Percentiles rank a stretch among this genome's conserved stretches.
phyloP scores from a whole-genome alignment of 2,797 vertebrate species.

The Gouania willdenowi region DNA sequence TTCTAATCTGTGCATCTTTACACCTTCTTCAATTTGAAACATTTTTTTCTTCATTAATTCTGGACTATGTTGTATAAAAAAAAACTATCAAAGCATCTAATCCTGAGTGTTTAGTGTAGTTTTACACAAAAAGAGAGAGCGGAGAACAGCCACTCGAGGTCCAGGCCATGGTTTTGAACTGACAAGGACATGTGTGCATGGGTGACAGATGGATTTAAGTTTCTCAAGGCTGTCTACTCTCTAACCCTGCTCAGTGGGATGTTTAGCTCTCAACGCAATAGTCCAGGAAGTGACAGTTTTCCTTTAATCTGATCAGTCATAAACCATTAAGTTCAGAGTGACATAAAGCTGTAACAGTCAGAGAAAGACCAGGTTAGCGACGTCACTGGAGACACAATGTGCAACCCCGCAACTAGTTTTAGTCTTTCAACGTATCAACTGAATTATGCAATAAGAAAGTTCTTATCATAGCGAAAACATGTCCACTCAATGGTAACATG shows the following conservation, averaged over 20 bases:
- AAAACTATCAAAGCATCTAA: no score
- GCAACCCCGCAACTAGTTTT: no score
- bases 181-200: slow-evolving; percentile 42
- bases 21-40: neutral
- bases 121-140: slow-evolving; percentile 5
- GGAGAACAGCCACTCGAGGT: slow-evolving; percentile 2
- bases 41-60: no score
- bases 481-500: no score
- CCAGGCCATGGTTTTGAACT: slow-evolving; percentile 20
- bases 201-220: slow-evolving; percentile 52
- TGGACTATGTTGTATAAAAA: neutral
- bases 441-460: no score
- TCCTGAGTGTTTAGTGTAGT: slow-evolving; percentile 3
- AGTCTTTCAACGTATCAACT: no score
- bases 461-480: no score
- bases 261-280: slow-evolving; percentile 42
- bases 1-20: slow-evolving; percentile 29
- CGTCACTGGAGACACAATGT: no score
- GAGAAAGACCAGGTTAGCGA: no score
- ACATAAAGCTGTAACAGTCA: no score
- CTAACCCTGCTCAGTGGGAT: slow-evolving; percentile 63
- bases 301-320: slow-evolving; percentile 46
- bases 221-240: slow-evolving; percentile 59
- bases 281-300: slow-evolving; percentile 30
- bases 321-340: no score